Base-by-base conservation (phyloP, 1,140 invertebrate species). In the Monomorium pharaonis region DNA sequence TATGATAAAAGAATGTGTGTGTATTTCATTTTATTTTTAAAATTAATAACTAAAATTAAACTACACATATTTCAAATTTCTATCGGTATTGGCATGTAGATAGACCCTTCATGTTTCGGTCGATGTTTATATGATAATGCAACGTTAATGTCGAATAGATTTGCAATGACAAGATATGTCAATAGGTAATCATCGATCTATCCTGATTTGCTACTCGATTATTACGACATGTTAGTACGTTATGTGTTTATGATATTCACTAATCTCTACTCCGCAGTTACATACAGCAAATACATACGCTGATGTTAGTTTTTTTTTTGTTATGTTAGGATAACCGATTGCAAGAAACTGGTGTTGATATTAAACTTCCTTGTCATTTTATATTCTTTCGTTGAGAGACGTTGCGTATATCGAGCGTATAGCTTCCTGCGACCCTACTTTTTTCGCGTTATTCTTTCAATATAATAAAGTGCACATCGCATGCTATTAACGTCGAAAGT, bases 161-260 rank as follows among this genome's bases (percentile, higher is more conserved):
- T 69, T 42, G 77, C 9, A 30, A 0, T 80, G 47, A 16, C 10
- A 54, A 9, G 33, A 4, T 69, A 80, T 18, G 56, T 27, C 72
- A 84, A 88, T 84, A 51, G 33, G 21, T 85, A 88, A 88, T 88
- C 86, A 60, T 76, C 78, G 16, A 44, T 67, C 44, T 60, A 42
- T 24, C 16, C 12, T 16, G 44, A 18, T 58, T 83, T 51, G 62
- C 51, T 70, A 24, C 51, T 80, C 16, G 63, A 69, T 80, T 67
- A 80, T 80, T 80, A 56, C 42, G 27, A 14, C 21, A 56, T 69
- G 44, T 56, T 54, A 18, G 21, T 69, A 27, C 37, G 21, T 54
- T 67, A 44, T 56, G 30, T 69, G 6, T 56, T 69, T 10, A 54
- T 1, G 5, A 56, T 80, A 80, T 80, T 80, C 69, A 80, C 62